Evolutionary conservation across 2,113 vertebrate genomes (phyloP).

Genomic region (Lipophrys pholis): DNA sequence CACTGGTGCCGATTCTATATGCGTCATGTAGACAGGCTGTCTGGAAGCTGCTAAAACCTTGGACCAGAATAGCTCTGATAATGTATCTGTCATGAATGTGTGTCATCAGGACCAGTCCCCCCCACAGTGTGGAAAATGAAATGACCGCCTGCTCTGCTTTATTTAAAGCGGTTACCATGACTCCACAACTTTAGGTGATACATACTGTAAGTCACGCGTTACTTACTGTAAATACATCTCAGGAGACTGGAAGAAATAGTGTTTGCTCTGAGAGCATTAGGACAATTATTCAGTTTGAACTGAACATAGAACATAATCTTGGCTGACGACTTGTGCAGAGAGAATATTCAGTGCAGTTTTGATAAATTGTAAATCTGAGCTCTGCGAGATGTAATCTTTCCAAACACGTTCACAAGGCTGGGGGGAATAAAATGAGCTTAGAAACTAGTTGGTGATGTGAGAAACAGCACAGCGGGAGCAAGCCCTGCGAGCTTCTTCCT

Average conservation of each 20-base stretch:
- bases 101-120: conserved; percentile 66
- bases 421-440: conserved; percentile 2
- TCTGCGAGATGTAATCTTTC: conserved; percentile 28
- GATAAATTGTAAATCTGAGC: conserved; percentile 11
- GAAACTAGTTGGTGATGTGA: conserved; percentile 58
- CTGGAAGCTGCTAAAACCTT: conserved; percentile 63
- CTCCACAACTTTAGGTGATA: conserved; percentile 43
- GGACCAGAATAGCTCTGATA: conserved; percentile 78
- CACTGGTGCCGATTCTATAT: conserved; percentile 13
- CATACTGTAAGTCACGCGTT: conserved; percentile 20
- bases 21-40: conserved; percentile 59
- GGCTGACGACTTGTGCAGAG: conserved; percentile 1
- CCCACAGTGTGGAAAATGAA: conserved; percentile 57
- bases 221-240: conserved; percentile 34
- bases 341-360: conserved; percentile 7
- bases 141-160: conserved; percentile 52
- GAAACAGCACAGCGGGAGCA: conserved; percentile 50
- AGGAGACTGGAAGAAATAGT: conserved; percentile 2
- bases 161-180: conserved; percentile 67
- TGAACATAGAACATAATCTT: conserved; percentile 22
- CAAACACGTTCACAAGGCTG: conserved; percentile 27
- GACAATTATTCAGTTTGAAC: conserved; percentile 6
- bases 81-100: conserved; percentile 73
- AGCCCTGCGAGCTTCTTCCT: conserved; percentile 31
- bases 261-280: not conserved